phyloP scores from a whole-genome alignment of 2,888 invertebrate species.

The Octodonta nipae region DNA sequence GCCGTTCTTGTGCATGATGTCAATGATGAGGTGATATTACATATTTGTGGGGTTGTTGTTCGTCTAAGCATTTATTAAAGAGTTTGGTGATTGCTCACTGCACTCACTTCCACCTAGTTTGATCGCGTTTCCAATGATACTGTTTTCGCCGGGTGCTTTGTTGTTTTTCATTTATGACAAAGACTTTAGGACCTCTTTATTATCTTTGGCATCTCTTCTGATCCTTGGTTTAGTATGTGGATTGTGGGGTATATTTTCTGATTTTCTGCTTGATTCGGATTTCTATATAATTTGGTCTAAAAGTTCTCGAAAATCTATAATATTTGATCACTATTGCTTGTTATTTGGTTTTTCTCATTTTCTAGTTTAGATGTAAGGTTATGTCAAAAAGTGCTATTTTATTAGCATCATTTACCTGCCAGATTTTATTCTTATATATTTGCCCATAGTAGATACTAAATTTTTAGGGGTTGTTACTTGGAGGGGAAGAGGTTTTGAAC shows the following conservation, averaged over 20 bases:
- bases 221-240: constrained; percentile 1
- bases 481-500: no score
- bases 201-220: constrained; percentile 1
- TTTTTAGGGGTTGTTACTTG: no score
- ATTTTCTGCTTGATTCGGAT: constrained; percentile 1
- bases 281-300: constrained; percentile 1
- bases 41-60: background rate
- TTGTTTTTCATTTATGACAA: constrained; percentile 1
- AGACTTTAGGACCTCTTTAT: background rate
- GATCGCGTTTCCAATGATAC: no score
- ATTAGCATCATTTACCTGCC: no score
- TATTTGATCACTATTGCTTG: background rate
- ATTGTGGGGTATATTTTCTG: constrained; percentile 1
- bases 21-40: background rate
- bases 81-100: no score
- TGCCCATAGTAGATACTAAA: no score
- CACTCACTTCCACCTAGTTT: no score
- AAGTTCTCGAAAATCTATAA: background rate
- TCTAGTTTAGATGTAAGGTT: no score
- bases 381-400: no score
- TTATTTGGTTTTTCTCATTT: background rate
- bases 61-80: constrained; percentile 1
- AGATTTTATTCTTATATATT: no score
- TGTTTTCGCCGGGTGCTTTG: no score
- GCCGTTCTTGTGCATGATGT: background rate